Evolutionary conservation across 2,888 invertebrate species (phyloP), one percentile per base, ranked within the genome.

Genomic region (Anthophora plumipes): DNA sequence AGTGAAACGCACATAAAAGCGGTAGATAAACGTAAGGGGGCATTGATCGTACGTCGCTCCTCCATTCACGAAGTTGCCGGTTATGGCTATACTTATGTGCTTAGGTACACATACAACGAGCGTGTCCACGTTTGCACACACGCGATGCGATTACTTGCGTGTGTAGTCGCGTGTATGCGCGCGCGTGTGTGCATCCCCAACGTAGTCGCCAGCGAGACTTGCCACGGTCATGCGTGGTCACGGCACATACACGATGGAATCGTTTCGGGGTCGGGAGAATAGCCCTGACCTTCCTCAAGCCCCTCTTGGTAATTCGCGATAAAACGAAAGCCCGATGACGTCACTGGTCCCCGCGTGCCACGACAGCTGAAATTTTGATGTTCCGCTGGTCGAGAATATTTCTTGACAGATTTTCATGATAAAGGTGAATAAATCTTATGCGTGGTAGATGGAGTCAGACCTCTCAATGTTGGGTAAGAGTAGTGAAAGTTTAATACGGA

Each of bases 281-380:
- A 89, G 84, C 91, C 91, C 88, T 91, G 91, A 92, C 92, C 92
- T 91, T 91, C 85, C 89, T 75, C 86, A 91, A 90, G 85, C 79
- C 75, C 78, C 83, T 85, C 83, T 80, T 85, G 84, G 84, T 82
- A 85, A 84, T 88, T 85, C 82, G 84, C 80, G 85, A 84, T 85
- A 85, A 85, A 87, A 83, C 81, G 87, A 83, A 86, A 87, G 83
- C 81, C 74, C 67, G 39, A 69, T 88, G 85, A 89, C 89, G 88
- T 89, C 88, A 89, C 79, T 84, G 86, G 85, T 89, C 61, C 68
- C 48, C 25, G 37, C 25, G 11, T 52, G 59, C 66, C 64, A 54
- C 73, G 64, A 11, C 54, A 14, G 63, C 46, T 39, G n/a, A 41
- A 31, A 41, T 25, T 39, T 37, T n/a, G 48, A 43, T 6, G 31